Conservation (phyloP, 2,113 vertebrate species). For the Puntigrus tetrazona region DNA sequence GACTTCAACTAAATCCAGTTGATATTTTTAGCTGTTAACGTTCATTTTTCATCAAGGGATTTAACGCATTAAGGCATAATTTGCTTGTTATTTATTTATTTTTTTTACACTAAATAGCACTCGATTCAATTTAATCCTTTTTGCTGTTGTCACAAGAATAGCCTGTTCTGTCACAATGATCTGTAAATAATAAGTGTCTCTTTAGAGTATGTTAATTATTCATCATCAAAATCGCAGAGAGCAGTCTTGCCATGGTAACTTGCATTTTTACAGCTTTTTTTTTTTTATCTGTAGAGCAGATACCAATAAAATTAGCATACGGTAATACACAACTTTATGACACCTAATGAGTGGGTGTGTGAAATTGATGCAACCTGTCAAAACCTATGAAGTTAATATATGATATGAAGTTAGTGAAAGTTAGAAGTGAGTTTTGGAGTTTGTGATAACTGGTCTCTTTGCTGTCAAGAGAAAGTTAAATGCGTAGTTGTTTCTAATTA, state of each 20-base stretch:
- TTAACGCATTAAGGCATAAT: background rate
- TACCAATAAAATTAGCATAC: background rate
- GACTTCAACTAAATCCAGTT: background rate
- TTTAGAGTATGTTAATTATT: background rate
- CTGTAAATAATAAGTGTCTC: background rate
- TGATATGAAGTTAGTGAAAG: constrained; percentile 8
- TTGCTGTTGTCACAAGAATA: background rate
- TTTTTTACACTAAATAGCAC: background rate
- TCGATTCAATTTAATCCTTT: background rate
- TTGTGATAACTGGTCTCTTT: constrained; percentile 31
- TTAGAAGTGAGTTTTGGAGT: constrained; percentile 18
- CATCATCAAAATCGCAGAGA: background rate
- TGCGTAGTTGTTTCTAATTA: background rate
- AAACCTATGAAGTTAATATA: constrained; percentile 2
- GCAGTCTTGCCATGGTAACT: background rate
- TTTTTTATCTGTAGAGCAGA: background rate
- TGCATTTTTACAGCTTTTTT: background rate
- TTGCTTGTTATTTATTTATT: background rate
- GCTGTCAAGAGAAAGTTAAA: constrained; percentile 39
- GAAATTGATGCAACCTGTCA: background rate
- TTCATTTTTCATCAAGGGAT: background rate
- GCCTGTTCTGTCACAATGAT: background rate
- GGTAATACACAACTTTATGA: background rate
- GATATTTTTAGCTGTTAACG: background rate
- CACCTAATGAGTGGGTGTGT: background rate